phyloP scores from a whole-genome alignment of 2,888 invertebrate species.

The Liodrosophila aerea region DNA sequence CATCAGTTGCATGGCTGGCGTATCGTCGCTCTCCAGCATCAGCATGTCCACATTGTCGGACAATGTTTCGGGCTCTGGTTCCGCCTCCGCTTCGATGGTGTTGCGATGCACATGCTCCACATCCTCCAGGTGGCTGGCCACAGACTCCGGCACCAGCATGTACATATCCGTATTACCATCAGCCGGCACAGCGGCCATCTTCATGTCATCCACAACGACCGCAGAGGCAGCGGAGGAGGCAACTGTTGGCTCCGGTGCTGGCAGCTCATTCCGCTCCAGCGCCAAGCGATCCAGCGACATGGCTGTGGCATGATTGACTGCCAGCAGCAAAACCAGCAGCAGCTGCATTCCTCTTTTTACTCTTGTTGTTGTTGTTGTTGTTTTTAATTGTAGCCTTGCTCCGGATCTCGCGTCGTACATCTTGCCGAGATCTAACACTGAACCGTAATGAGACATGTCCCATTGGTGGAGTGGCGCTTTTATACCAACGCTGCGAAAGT shows the following conservation, averaged over 20 bases:
- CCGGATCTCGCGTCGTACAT: conserved; percentile 79
- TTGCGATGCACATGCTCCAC: conserved; percentile 64
- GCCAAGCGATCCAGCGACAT: conserved; percentile 78
- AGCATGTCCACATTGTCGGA: conserved; percentile 69
- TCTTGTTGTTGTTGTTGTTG: conserved; percentile 23
- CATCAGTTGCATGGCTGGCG: conserved; percentile 64
- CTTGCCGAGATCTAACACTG: conserved; percentile 82
- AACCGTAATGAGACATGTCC: conserved; percentile 82
- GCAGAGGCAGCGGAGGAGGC: conserved; percentile 13
- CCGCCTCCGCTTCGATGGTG: conserved; percentile 48
- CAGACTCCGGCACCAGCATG: conserved; percentile 70
- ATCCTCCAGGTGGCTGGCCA: conserved; percentile 61
- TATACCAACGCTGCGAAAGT: conserved; percentile 80
- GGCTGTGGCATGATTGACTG: conserved; percentile 42
- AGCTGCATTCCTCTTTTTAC: conserved; percentile 31
- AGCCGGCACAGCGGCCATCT: conserved; percentile 62
- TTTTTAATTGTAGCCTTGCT: conserved; percentile 35
- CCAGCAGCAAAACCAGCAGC: conserved; percentile 22
- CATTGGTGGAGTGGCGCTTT: conserved; percentile 81
- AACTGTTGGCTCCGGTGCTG: conserved; percentile 30
- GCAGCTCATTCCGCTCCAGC: conserved; percentile 66
- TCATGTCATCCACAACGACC: conserved; percentile 73
- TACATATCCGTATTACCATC: conserved; percentile 67
- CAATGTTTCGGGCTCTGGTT: conserved; percentile 24
- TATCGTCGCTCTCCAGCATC: conserved; percentile 77